phyloP scores from a whole-genome alignment of 2,113 vertebrate genomes.

The Pterocles orientalis region DNA sequence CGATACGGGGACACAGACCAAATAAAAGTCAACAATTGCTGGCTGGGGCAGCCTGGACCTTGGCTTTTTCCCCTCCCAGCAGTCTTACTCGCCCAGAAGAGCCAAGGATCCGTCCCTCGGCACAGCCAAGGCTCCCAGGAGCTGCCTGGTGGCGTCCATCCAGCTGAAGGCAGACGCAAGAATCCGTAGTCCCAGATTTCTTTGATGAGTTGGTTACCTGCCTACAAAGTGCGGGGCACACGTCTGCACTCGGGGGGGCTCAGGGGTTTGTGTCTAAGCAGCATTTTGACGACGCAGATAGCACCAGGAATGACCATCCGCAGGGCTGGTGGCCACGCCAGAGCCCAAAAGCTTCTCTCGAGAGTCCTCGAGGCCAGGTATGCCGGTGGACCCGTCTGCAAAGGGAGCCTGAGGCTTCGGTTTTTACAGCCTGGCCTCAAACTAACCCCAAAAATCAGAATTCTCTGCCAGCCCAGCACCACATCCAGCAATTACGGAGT shows the following conservation, averaged over 20 bases:
- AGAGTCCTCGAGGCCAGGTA: background rate
- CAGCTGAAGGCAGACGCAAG: background rate
- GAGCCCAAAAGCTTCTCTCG: background rate
- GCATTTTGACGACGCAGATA: background rate
- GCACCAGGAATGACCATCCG: background rate
- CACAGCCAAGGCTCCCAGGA: background rate
- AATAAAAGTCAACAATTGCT: background rate
- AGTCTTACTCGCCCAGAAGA: background rate
- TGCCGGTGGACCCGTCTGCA: background rate
- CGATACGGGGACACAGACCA: background rate
- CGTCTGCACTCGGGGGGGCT: background rate
- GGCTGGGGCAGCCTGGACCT: background rate
- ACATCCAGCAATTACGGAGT: accelerated
- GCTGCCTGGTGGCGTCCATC: background rate
- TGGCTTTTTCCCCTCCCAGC: background rate
- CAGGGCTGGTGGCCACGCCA: accelerated
- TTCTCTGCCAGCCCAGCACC: background rate
- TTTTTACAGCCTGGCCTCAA: background rate
- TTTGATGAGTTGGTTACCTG: too few species aligned
- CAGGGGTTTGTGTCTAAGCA: accelerated
- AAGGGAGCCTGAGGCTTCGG: background rate
- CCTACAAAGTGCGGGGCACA: too few species aligned
- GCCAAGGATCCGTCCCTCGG: background rate
- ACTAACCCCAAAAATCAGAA: background rate
- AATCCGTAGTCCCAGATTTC: background rate